Base-by-base conservation (phyloP, 2,797 vertebrate genomes). In the Gorsachius magnificus region DNA sequence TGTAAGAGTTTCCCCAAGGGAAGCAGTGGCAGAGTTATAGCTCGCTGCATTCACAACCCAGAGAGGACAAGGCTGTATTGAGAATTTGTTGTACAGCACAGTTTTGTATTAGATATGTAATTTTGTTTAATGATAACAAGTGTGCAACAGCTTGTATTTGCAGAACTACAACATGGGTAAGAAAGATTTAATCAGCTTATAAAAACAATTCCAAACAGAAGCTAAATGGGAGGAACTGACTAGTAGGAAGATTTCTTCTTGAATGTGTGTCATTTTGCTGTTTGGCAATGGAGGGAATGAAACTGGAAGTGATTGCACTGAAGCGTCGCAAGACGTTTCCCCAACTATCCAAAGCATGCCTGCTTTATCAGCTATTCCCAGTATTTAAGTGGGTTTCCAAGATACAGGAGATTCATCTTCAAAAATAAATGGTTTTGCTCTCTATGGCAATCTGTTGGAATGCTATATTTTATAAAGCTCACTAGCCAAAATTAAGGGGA, bases 21-120 rank as follows among this genome's bases (percentile, higher is more conserved):
- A 96, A 87, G 36, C 85, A 85, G 61, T 16, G 54, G 68, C 60
- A 89, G 91, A 91, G n/a, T 68, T 80, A 94, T n/a, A 46, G 78
- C 86, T 91, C 5, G 0, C 54, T 90, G 90, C 58, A 36, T 68
- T 93, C 82, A 79, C 82, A 95, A 24, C 4, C 43, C 51, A 81
- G 71, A 71, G 36, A 90, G 54, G 29, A 80, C 11, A 71, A 83
- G 65, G 68, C 78, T 77, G 29, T n/a, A 60, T 60, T 51, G 81
- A 93, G 78, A 75, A 87, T 85, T 75, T 53, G 36, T 80, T 77
- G 53, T 29, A 35, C 20, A 72, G 60, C 36, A 83, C 41, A 69
- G 60, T 74, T 89, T 71, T 83, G 36, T 79, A 69, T 83, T 56
- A 92, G 28, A 56, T 28, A 6, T 22, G 36, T 50, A 38, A 54